Percentiles rank a stretch among this genome's conserved stretches.
Conservation (phyloP, 2,888 invertebrate species). For the Lycocerus yunnanus region DNA sequence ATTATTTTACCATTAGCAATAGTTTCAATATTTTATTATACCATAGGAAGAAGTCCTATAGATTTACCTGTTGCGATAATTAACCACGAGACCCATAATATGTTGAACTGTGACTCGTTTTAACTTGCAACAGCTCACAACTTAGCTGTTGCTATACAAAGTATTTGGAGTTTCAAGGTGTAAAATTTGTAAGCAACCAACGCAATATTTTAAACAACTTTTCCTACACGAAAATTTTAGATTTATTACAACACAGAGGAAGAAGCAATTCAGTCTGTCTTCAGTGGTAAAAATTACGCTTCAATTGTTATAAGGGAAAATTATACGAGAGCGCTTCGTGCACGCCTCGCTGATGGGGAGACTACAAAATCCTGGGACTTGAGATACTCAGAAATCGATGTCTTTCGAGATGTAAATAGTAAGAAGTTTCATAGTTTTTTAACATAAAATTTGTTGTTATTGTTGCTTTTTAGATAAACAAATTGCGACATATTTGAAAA, state of each 20-base stretch:
- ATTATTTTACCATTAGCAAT: slow-evolving; percentile 84
- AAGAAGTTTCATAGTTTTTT: slow-evolving; percentile 45
- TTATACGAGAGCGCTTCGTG: slow-evolving; percentile 71
- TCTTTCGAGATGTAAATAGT: slow-evolving; percentile 87
- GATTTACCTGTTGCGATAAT: slow-evolving; percentile 78
- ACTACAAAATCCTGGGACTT: slow-evolving; percentile 63
- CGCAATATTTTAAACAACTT: not conserved
- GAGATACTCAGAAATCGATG: slow-evolving; percentile 67
- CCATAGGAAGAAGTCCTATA: slow-evolving; percentile 83
- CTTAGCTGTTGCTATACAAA: slow-evolving; percentile 81
- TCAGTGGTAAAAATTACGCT: slow-evolving; percentile 75
- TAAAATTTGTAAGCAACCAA: slow-evolving; percentile 65
- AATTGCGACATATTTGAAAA: slow-evolving; percentile 58
- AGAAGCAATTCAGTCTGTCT: slow-evolving; percentile 68
- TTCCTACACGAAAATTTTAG: slow-evolving; percentile 55
- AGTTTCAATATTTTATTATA: slow-evolving; percentile 84
- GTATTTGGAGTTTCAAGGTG: slow-evolving; percentile 67
- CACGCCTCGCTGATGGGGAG: slow-evolving; percentile 57
- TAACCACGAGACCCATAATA: slow-evolving; percentile 70
- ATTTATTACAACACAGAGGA: slow-evolving; percentile 56
- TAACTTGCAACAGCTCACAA: slow-evolving; percentile 64
- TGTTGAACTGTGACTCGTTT: slow-evolving; percentile 41
- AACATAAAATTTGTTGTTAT: not conserved
- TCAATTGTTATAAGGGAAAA: slow-evolving; percentile 75
- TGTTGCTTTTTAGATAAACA: slow-evolving; percentile 75